Conservation (phyloP, 2,113 vertebrate genomes). For the Leptodactylus fuscus region DNA sequence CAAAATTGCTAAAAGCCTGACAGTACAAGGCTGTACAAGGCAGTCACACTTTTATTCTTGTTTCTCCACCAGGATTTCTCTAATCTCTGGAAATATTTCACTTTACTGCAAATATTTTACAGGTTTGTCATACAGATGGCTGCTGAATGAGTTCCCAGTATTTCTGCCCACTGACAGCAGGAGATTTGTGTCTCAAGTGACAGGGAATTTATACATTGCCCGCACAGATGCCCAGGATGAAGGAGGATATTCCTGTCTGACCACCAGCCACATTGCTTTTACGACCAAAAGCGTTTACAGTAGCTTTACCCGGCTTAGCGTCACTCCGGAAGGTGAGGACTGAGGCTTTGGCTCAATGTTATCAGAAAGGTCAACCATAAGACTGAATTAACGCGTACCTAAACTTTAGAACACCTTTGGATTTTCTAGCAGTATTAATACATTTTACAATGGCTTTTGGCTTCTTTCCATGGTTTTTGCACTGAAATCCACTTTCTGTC, state of each 20-base stretch:
- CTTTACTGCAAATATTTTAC: not conserved
- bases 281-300: slow-evolving; percentile 97
- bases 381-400: not conserved
- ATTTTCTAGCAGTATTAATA: no score
- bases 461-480: no score
- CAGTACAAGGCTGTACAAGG: no score
- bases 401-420: no score
- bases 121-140: slow-evolving; percentile 95
- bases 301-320: slow-evolving; percentile 85
- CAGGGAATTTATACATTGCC: slow-evolving; percentile 93
- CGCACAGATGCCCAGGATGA: slow-evolving; percentile 85
- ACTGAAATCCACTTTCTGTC: no score
- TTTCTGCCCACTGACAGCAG: slow-evolving; percentile 85
- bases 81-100: not conserved
- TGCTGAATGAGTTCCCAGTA: slow-evolving; percentile 92
- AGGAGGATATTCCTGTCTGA: slow-evolving; percentile 92
- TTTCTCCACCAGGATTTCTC: not conserved
- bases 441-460: no score
- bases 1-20: no score
- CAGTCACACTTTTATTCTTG: not conserved
- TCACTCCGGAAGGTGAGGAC: slow-evolving; percentile 83
- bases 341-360: not conserved
- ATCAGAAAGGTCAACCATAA: not conserved
- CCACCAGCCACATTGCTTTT: slow-evolving; percentile 91
- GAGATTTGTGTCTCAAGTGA: slow-evolving; percentile 93